Base-by-base conservation (phyloP, 2,888 invertebrate genomes). In the Chrysolina oricalcia region DNA sequence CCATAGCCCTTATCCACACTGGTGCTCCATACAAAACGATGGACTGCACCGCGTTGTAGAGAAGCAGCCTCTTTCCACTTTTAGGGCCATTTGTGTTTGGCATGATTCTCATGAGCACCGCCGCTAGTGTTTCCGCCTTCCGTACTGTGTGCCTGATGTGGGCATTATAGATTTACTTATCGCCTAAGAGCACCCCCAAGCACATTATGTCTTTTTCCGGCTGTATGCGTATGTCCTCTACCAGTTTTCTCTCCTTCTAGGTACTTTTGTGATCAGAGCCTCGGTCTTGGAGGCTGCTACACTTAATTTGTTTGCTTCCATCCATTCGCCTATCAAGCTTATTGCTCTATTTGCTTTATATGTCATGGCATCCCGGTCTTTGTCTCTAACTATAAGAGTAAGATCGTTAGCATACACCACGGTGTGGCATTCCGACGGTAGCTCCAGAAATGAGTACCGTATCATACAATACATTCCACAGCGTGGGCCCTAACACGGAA, bases 1-100 rank as follows among this genome's bases (percentile, higher is more conserved):
- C 71, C n/a, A 77, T 13, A 13, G 50, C 69, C 15, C 40, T 23
- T n/a, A 43, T 17, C 78, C 78, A 79, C 19, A 75, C 70, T 13
- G 48, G 67, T 21, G 70, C 73, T 9, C 48, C 76, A 43, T 76
- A 76, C 53, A 76, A 41, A 2, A 76, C 6, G 23, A 19, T 41
- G n/a, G 70, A 75, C 35, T 65, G 41, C 21, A 64, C 62, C 62
- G 71, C 70, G 13, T 35, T 35, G 8, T 40, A 35, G 17, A 63
- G 63, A 1, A 63, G 15, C 11, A 13, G 2, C 17, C 63, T 63
- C 23, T 41, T 63, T 2, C 9, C 10, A 9, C 10, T 13, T 40
- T n/a, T 10, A 0, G 40, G 63, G 9, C 63, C 63, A n/a, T 23
- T 8, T n/a, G 23, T 21, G 62, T 62, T 62, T 8, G 62, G n/a